phyloP scores from a whole-genome alignment of 2,888 invertebrate species.

The Prosapia bicincta region DNA sequence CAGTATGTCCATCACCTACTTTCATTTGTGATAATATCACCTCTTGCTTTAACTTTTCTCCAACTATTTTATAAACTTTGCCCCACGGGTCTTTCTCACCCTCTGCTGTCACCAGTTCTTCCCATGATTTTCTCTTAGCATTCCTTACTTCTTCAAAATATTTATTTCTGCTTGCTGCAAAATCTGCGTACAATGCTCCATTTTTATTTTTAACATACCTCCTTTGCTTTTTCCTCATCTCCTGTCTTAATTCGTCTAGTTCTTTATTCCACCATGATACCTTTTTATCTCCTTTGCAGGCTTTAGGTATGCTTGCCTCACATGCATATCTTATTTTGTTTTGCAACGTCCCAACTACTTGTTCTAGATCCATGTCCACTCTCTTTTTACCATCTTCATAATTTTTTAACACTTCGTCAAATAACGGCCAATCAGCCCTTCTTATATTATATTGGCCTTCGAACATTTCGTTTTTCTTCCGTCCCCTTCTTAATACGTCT shows the following conservation, averaged over 20 bases:
- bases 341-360: neutral
- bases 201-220: neutral
- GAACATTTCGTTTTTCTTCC: neutral
- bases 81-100: conserved; percentile 1
- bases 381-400: too few relatives aligned
- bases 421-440: neutral
- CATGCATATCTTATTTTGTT: neutral
- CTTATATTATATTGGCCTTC: neutral
- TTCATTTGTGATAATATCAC: neutral
- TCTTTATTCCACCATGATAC: neutral
- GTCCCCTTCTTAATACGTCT: neutral
- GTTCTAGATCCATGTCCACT: neutral
- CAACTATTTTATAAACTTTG: neutral
- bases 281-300: neutral
- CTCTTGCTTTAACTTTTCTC: neutral
- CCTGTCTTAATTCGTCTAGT: neutral
- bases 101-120: neutral
- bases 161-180: neutral
- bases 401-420: neutral
- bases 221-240: neutral
- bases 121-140: neutral
- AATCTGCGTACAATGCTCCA: neutral
- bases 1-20: neutral
- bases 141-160: neutral
- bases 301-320: neutral